These are phyloP conservation scores for Tinea semifulvella DNA, from an alignment of 2,888 invertebrate species.

Conservation along the genomic window DNA sequence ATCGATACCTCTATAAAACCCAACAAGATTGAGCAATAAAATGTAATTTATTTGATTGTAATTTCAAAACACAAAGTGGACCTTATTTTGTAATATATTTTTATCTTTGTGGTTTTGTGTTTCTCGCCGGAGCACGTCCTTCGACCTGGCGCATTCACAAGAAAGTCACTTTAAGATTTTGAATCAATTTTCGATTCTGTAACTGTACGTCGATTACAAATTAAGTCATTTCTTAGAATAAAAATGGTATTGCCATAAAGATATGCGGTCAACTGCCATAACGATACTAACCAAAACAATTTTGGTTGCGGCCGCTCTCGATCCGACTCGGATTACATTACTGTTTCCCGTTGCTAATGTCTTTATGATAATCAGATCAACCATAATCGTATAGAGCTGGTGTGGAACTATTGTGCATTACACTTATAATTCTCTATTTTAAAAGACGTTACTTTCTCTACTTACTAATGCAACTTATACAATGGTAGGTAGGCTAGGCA, in stretches of 20 bases:
- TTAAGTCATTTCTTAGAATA: conserved; percentile 40
- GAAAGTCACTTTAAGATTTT: conserved; percentile 39
- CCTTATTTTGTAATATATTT: conserved; percentile 65
- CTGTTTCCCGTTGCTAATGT: conserved; percentile 7
- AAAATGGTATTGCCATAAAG: conserved; percentile 2
- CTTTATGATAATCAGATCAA: conserved; percentile 4
- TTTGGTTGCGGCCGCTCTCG: too few relatives aligned
- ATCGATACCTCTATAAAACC: conserved; percentile 66
- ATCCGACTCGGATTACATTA: too few relatives aligned
- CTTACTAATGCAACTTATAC: conserved; percentile 5
- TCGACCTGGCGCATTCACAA: conserved; percentile 38
- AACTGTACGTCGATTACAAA: conserved; percentile 32
- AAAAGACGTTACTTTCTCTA: conserved; percentile 10
- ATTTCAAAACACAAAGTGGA: conserved; percentile 66
- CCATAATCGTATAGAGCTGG: background rate
- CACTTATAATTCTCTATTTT: background rate
- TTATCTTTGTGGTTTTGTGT: conserved; percentile 63
- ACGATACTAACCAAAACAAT: conserved; percentile 6
- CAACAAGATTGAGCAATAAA: conserved; percentile 68
- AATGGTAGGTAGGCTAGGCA: conserved; percentile 3
- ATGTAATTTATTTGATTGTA: conserved; percentile 67
- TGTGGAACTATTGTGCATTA: background rate
- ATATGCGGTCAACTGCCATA: conserved; percentile 4
- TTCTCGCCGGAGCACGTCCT: conserved; percentile 40
- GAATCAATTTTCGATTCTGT: conserved; percentile 35